Percentiles rank a stretch among this genome's conserved stretches.
Evolutionary conservation across 2,888 invertebrate genomes (phyloP).

Genomic region (Aphidius colemani): DNA sequence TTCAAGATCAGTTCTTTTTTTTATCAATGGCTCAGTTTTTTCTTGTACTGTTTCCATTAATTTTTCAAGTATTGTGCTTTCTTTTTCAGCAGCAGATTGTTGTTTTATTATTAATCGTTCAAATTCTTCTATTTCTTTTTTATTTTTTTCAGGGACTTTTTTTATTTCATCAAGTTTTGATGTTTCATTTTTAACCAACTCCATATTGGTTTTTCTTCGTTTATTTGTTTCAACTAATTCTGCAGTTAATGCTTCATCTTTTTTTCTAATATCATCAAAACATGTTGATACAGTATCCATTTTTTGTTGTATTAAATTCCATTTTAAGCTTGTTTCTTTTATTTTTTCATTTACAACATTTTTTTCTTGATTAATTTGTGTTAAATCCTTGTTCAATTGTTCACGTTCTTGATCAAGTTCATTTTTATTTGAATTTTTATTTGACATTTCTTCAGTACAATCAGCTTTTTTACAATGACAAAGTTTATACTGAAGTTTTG

Average conservation of each 20-base stretch:
- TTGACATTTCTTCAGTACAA: conserved; percentile 36
- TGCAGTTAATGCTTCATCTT: conserved; percentile 64
- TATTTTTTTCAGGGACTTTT: conserved; percentile 75
- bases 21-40: conserved; percentile 69
- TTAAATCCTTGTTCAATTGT: conserved; percentile 61
- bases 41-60: conserved; percentile 64
- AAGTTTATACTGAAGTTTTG: conserved; percentile 57
- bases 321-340: conserved; percentile 58
- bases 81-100: conserved; percentile 61
- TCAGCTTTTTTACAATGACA: conserved; percentile 50
- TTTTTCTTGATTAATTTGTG: conserved; percentile 62
- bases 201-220: conserved; percentile 75
- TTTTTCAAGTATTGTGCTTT: conserved; percentile 60
- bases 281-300: conserved; percentile 63
- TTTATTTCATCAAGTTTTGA: conserved; percentile 70
- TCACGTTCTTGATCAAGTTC: conserved; percentile 46
- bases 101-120: conserved; percentile 65
- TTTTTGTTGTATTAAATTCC: conserved; percentile 67
- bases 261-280: conserved; percentile 61
- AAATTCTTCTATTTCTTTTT: conserved; percentile 71
- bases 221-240: conserved; percentile 73
- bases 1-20: conserved; percentile 72
- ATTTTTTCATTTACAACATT: conserved; percentile 64
- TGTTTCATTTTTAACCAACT: conserved; percentile 67
- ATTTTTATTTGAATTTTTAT: conserved; percentile 40